These are phyloP conservation scores for Rhinogobio ventralis DNA, from an alignment of 2,797 vertebrate species.

Conservation along the genomic window DNA sequence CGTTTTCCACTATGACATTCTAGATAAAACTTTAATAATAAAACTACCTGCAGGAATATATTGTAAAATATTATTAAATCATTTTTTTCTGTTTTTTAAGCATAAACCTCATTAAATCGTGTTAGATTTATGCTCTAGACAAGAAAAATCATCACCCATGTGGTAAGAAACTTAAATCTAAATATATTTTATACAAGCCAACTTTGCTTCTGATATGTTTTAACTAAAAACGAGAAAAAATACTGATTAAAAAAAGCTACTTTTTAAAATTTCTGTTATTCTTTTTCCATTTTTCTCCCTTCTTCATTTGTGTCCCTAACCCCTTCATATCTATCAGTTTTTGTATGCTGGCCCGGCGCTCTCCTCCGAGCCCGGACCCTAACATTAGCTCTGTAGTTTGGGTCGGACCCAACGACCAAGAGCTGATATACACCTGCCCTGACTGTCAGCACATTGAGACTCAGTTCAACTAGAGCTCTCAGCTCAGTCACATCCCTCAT, in stretches of 20 bases:
- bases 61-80: background rate
- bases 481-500: slow-evolving; percentile 7
- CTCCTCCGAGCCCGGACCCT: slow-evolving; percentile 56
- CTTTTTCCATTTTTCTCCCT: background rate
- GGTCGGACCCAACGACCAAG: slow-evolving; percentile 64
- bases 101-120: background rate
- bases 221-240: background rate
- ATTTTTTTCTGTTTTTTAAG: background rate
- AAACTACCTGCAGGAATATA: background rate
- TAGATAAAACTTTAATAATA: background rate
- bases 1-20: background rate
- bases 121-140: background rate
- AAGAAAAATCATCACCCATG: background rate
- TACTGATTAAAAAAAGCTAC: background rate
- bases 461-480: slow-evolving; percentile 68
- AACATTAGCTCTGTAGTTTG: slow-evolving; percentile 68
- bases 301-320: slow-evolving; percentile 42
- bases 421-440: slow-evolving; percentile 73
- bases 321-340: slow-evolving; percentile 28
- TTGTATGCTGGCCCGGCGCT: slow-evolving; percentile 64
- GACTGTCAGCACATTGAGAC: slow-evolving; percentile 76
- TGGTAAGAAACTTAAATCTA: background rate
- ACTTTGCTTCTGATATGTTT: background rate
- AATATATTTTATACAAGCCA: background rate
- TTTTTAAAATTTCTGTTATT: background rate